phyloP scores from a whole-genome alignment of 1,140 invertebrate genomes.

The Scaptomyza montana region DNA sequence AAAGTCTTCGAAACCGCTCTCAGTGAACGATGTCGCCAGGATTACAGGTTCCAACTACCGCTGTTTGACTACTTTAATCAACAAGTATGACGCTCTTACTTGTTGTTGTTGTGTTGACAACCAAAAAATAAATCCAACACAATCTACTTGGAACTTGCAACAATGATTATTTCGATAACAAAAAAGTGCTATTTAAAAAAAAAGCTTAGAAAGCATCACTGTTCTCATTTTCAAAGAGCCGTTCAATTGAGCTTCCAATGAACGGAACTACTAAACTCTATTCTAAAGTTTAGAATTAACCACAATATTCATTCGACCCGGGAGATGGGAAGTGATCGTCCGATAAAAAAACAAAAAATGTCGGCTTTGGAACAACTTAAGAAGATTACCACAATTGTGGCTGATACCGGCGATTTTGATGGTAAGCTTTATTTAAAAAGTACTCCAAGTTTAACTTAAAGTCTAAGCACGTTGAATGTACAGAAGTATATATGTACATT shows the following conservation, averaged over 20 bases:
- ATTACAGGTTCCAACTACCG: too few species aligned
- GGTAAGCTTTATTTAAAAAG: constrained; percentile 1
- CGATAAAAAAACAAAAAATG: constrained; percentile 51
- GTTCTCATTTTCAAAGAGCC: not conserved
- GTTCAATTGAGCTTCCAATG: not conserved
- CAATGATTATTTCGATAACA: not conserved
- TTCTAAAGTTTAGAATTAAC: not conserved
- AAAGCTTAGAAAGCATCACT: not conserved
- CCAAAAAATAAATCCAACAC: not conserved
- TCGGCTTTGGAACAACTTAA: constrained; percentile 86
- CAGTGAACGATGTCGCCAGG: too few species aligned
- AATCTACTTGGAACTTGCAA: not conserved
- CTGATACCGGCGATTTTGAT: constrained; percentile 99
- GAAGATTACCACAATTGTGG: constrained; percentile 94
- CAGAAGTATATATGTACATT: too few species aligned
- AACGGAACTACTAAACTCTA: not conserved
- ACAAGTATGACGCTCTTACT: too few species aligned
- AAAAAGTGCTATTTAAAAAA: not conserved
- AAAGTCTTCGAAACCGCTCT: too few species aligned
- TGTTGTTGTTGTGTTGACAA: too few species aligned
- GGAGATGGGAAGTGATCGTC: constrained; percentile 58
- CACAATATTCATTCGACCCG: constrained; percentile 11
- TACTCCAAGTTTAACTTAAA: not conserved
- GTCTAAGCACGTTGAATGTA: not conserved
- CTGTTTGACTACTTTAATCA: too few species aligned